Conservation (phyloP, 2,888 invertebrate species). For the Cantharis rufa region DNA sequence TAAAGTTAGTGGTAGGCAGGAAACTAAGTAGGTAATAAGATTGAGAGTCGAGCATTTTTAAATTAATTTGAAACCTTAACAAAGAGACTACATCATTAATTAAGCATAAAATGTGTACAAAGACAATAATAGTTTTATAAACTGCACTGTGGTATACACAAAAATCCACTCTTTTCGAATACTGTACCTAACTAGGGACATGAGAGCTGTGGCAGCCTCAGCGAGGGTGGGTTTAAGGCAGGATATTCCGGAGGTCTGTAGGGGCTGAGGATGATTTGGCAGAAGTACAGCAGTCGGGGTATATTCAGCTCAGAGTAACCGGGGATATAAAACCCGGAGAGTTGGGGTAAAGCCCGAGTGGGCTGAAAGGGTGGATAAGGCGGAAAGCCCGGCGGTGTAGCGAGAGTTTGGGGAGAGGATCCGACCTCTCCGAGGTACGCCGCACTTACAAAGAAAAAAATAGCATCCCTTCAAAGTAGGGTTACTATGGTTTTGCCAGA, state of each 20-base stretch:
- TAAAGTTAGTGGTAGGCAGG: neutral
- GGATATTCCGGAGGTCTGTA: conserved; percentile 52
- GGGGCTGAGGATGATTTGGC: conserved; percentile 56
- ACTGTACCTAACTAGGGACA: conserved; percentile 43
- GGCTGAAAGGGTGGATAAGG: conserved; percentile 36
- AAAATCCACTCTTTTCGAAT: conserved; percentile 41
- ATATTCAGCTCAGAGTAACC: conserved; percentile 50
- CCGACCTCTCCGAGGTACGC: conserved; percentile 41
- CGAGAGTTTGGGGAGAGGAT: conserved; percentile 40
- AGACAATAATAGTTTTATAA: neutral
- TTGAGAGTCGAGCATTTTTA: neutral
- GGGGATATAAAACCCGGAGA: conserved; percentile 50
- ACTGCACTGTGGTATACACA: conserved; percentile 1
- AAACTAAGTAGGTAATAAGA: neutral
- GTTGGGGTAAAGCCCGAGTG: conserved; percentile 37
- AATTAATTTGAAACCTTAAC: neutral
- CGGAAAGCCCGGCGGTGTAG: conserved; percentile 38
- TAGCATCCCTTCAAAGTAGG: conserved; percentile 41
- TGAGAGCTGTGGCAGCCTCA: conserved; percentile 41
- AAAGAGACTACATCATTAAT: neutral
- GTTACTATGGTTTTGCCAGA: conserved; percentile 44
- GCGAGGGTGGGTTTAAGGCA: conserved; percentile 42
- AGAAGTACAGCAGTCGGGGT: conserved; percentile 52
- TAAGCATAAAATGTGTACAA: neutral
- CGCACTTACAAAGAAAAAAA: conserved; percentile 40